Percentiles rank a stretch among this genome's conserved stretches.
Conservation (phyloP, 2,888 invertebrate species). For the Pseudoips prasinana region DNA sequence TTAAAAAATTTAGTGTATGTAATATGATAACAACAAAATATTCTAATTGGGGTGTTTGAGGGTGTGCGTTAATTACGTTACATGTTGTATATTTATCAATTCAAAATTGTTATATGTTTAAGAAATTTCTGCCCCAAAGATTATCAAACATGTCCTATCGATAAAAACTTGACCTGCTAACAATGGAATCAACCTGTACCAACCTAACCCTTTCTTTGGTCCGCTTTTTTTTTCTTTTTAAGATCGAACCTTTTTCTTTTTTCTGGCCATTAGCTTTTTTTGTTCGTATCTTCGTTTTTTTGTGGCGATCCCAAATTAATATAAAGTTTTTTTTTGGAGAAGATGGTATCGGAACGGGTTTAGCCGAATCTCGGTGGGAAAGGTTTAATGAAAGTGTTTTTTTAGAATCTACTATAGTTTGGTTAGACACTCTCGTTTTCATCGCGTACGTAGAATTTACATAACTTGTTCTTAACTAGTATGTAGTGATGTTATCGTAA, state of each 20-base stretch:
- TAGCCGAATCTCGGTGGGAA: constrained; percentile 60
- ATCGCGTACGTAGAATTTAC: constrained; percentile 31
- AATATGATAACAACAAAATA: too few relatives aligned
- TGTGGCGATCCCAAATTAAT: constrained; percentile 80
- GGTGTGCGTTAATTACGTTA: too few relatives aligned
- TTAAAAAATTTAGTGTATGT: too few relatives aligned
- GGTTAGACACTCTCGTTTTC: constrained; percentile 76
- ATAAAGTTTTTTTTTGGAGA: constrained; percentile 69
- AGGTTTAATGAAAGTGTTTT: constrained; percentile 77
- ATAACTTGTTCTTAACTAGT: constrained; percentile 22
- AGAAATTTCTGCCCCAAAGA: too few relatives aligned
- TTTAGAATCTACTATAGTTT: constrained; percentile 51
- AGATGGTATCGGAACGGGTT: constrained; percentile 68
- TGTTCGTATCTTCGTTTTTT: constrained; percentile 74
- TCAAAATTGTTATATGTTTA: too few relatives aligned
- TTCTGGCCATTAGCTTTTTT: constrained; percentile 79
- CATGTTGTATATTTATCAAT: too few relatives aligned
- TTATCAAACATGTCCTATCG: too few relatives aligned
- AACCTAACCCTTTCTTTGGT: constrained; percentile 66
- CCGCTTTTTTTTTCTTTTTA: constrained; percentile 49
- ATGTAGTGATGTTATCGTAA: too few relatives aligned
- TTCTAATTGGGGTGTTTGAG: too few relatives aligned
- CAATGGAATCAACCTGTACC: constrained; percentile 62
- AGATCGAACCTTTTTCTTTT: constrained; percentile 70
- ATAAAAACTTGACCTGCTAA: constrained; percentile 28